phyloP scores from a whole-genome alignment of 1,140 invertebrate species.

The Tetragnatha versicolor region DNA sequence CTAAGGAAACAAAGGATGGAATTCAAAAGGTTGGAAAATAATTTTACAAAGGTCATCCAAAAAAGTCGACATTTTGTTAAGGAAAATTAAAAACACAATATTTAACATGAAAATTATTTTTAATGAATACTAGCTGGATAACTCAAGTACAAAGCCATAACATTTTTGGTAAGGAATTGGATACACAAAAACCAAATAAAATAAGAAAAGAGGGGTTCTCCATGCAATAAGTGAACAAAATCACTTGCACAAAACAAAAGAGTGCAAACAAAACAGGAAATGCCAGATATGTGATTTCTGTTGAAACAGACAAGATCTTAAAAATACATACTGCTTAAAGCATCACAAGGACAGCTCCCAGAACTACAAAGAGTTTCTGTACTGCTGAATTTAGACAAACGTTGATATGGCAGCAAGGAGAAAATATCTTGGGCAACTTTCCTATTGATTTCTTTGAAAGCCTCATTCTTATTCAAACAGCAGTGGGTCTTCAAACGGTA shows the following conservation, averaged over 20 bases:
- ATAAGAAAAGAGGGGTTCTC: no score
- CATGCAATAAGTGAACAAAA: not conserved
- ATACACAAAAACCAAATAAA: no score
- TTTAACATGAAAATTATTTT: no score
- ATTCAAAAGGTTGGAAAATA: no score
- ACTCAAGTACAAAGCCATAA: no score
- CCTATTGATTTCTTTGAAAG: slow-evolving; percentile 25
- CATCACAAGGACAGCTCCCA: slow-evolving; percentile 17
- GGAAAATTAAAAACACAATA: no score
- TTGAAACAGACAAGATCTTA: not conserved
- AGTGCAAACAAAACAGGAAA: not conserved
- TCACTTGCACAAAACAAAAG: not conserved
- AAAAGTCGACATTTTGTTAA: no score
- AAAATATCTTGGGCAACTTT: slow-evolving; percentile 27
- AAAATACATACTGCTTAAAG: slow-evolving; percentile 19
- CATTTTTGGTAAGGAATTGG: no score
- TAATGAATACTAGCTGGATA: no score
- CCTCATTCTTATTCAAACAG: not conserved
- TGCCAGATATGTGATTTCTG: not conserved
- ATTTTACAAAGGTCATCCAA: no score
- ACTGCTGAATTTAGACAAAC: slow-evolving; percentile 28
- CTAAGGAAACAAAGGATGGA: no score
- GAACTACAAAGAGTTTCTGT: slow-evolving; percentile 38
- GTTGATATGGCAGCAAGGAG: slow-evolving; percentile 7
- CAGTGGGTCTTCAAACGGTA: not conserved